phyloP scores from a whole-genome alignment of 2,113 vertebrate species.

The Opisthocomus hoazin region DNA sequence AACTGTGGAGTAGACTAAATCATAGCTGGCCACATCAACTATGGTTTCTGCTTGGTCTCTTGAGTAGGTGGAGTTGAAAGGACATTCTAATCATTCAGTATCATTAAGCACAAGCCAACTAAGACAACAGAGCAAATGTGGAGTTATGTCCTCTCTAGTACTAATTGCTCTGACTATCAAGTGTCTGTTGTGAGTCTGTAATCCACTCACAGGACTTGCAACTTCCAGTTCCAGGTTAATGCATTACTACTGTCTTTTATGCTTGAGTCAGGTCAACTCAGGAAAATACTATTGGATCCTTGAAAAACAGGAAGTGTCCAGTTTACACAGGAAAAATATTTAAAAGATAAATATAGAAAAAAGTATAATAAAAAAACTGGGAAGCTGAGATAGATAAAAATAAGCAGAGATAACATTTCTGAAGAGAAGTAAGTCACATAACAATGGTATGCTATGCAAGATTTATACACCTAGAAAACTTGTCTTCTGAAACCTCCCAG shows the following conservation, averaged over 20 bases:
- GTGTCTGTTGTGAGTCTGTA: background rate
- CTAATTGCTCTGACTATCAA: background rate
- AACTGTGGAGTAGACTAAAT: background rate
- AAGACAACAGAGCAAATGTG: background rate
- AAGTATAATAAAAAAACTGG: background rate
- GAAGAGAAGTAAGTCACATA: background rate
- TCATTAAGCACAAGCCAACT: background rate
- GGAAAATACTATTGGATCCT: background rate
- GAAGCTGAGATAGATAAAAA: background rate
- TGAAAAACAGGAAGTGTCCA: background rate
- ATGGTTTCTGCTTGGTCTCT: background rate
- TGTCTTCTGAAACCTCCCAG: background rate
- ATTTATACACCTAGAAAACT: background rate
- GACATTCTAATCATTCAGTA: background rate
- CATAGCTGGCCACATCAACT: background rate
- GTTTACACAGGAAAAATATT: background rate
- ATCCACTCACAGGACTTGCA: background rate
- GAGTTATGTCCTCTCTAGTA: background rate
- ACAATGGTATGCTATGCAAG: background rate
- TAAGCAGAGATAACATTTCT: background rate
- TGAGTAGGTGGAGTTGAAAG: background rate
- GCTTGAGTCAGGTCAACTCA: background rate
- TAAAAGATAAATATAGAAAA: background rate
- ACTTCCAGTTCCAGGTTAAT: background rate
- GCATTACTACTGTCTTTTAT: background rate